Base-by-base conservation (phyloP, 2,888 invertebrate genomes). In the Drosophila mercatorum region DNA sequence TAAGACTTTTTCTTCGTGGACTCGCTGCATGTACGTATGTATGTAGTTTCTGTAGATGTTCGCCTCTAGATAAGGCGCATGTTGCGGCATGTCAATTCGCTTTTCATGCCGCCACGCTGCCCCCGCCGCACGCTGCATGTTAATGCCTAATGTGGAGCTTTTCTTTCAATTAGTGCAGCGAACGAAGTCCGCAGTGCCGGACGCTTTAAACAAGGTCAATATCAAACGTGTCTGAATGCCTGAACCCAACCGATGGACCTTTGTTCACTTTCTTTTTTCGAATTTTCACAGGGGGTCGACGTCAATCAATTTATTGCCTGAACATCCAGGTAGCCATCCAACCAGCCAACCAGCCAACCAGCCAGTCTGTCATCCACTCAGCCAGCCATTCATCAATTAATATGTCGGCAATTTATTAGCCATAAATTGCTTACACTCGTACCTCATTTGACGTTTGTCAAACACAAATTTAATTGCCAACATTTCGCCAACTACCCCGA, bases 161-260 rank as follows among this genome's bases (percentile, higher is more conserved):
- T 87, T 87, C 82, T 70, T 81, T 83, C 83, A 72, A 74, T 88
- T 81, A 78, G 70, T 68, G 62, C 72, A 75, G 22, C 57, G 26
- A 40, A n/a, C 28, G 36, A 55, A 57, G 52, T 59, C 43, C 57
- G 43, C 47, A 28, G 28, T 49, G 64, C 52, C 51, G 41, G 53
- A 36, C 52, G 53, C 90, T 91, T 89, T 83, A 92, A 92, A 92
- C 91, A 92, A 92, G 92, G 92, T 92, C 92, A 92, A 92, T 92
- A 92, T 92, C 92, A 92, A 83, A 88, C 90, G 91, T 90, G 90
- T 74, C 75, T 82, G 81, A 91, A 91, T 43, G 44, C 56, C 51
- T 36, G 46, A 47, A 47, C 28, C 47, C 58, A 36, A 14, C 34
- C 38, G n/a, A 51, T 68, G 63, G 49, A 76, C 70, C 62, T 68